Evolutionary conservation across 2,888 invertebrate genomes (phyloP).

Genomic region (Furcula furcula): DNA sequence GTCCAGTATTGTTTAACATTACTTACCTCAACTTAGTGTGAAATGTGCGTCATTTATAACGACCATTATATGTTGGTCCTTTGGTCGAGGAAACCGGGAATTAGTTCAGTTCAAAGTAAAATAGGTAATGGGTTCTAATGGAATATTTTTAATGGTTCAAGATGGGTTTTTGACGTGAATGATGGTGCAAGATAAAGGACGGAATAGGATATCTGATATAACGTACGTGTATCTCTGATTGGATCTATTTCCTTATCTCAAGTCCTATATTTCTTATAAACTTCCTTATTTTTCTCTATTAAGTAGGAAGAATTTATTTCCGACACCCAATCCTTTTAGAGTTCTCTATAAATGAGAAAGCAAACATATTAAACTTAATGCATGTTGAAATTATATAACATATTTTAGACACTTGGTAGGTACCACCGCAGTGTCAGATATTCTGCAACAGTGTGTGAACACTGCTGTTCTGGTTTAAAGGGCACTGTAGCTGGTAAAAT

Average conservation of each 20-base stretch:
- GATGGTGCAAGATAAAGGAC: conserved; percentile 19
- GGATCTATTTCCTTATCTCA: neutral
- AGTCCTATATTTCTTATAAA: neutral
- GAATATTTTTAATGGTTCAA: conserved; percentile 33
- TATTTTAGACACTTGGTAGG: no score
- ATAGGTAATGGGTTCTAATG: conserved; percentile 18
- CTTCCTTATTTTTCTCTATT: neutral
- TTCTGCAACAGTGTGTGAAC: no score
- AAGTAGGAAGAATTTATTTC: no score
- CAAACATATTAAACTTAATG: no score
- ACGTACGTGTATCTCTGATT: neutral
- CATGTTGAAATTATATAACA: no score
- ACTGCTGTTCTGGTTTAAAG: no score
- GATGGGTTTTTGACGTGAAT: conserved; percentile 24
- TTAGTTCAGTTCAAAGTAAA: conserved; percentile 20
- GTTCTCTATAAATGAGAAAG: no score
- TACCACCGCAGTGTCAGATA: no score
- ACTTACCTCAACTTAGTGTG: conserved; percentile 25
- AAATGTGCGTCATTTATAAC: conserved; percentile 24
- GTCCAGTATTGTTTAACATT: conserved; percentile 21
- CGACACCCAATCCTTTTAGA: no score
- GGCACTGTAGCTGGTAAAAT: no score
- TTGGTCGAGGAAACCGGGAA: conserved; percentile 11
- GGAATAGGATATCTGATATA: conserved; percentile 7
- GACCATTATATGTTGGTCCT: conserved; percentile 20